Evolutionary conservation across 2,888 invertebrate genomes (phyloP), one percentile per base, ranked within the genome.

Genomic region (Gerris lacustris): DNA sequence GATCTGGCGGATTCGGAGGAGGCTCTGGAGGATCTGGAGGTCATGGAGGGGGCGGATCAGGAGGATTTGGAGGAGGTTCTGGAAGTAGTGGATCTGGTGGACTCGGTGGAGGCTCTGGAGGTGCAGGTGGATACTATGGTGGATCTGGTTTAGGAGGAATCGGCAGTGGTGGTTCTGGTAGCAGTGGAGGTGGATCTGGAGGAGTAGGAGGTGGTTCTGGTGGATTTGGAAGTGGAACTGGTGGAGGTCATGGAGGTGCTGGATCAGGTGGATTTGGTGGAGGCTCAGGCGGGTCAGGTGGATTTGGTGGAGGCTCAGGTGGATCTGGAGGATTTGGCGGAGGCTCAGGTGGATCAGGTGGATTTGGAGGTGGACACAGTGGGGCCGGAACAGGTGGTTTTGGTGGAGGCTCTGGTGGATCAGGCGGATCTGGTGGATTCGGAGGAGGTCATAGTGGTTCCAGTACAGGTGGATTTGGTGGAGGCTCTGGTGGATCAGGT

Each of bases 11-110:
- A 55, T 55, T 15, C 15, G 55, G 55, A 55, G 15, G 55, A 11
- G 55, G 55, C 15, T 15, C 9, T 55, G 68, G 68, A 68, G 55
- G 55, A 55, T 55, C 55, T 11, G 55, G 55, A 11, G 55, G 55
- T 4, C 11, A 15, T 15, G 15, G 55, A 11, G 9, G 15, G 2
- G 55, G 55, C 9, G 15, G 5, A 9, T 9, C 11, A 55, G 55
- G 55, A 55, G 55, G 55, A 55, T 55, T 55, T 55, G 55, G 9
- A 11, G 55, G 55, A 55, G 55, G 31, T 2, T 31, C 31, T 31
- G 31, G 55, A 55, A 15, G 55, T 15, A 55, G 55, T 55, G 55
- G 55, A 2, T 11, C 55, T 55, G 55, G 55, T 15, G 55, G 55
- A 55, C 11, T 55, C 9, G 9, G 9, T 55, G 55, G 55, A 11